phyloP scores from a whole-genome alignment of 2,888 invertebrate species.

The Halictus quadricinctus region DNA sequence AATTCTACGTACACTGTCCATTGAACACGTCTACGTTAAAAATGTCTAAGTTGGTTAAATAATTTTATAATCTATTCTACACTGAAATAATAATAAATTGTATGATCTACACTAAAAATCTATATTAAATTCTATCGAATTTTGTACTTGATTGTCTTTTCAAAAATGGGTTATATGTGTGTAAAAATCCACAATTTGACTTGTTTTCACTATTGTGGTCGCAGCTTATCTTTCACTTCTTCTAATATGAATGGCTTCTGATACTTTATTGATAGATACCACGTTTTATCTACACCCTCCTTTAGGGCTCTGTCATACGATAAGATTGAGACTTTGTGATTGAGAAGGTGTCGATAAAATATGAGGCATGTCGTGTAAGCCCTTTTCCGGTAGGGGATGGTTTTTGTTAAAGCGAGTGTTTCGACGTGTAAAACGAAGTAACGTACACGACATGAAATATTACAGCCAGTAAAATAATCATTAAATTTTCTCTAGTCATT shows the following conservation, averaged over 20 bases:
- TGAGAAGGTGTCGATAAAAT: conserved; percentile 15
- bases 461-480: background rate
- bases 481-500: no score
- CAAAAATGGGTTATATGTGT: no score
- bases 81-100: no score
- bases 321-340: conserved; percentile 11
- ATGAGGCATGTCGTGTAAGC: background rate
- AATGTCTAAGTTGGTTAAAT: no score
- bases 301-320: background rate
- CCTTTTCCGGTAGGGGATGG: background rate
- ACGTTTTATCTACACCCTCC: background rate
- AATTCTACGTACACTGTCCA: background rate
- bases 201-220: background rate
- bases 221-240: background rate
- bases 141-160: no score
- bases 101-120: no score
- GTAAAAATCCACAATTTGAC: background rate
- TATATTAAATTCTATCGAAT: background rate
- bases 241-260: background rate
- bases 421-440: background rate
- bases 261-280: background rate
- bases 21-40: background rate
- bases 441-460: background rate
- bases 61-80: no score
- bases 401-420: background rate